Percentiles rank a stretch among this genome's conserved stretches.
Evolutionary conservation across 2,888 invertebrate genomes (phyloP).

Genomic region (Temnothorax rugatulus): DNA sequence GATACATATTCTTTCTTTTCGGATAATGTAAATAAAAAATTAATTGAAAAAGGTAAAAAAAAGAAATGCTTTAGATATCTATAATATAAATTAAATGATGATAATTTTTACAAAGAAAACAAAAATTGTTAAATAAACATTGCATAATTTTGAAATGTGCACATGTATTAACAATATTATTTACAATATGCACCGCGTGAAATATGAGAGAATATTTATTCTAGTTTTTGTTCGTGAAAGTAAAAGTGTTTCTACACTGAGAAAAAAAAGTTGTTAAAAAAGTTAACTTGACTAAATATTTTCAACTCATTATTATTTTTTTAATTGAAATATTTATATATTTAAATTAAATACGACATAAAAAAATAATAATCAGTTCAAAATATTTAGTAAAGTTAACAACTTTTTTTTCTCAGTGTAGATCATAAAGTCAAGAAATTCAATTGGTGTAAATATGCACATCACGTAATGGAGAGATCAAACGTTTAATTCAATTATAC

Average conservation of each 20-base stretch:
- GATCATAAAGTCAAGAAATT: conserved; percentile 1
- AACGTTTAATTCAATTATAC: conserved; percentile 19
- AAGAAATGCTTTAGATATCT: not conserved
- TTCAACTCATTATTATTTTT: no score
- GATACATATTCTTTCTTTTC: not conserved
- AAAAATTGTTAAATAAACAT: not conserved
- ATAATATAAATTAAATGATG: not conserved
- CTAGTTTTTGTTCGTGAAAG: not conserved
- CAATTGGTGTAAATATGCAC: not conserved
- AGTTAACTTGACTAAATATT: no score
- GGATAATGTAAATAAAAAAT: conserved; percentile 13
- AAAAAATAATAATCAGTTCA: no score
- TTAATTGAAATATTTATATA: no score
- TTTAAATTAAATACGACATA: no score
- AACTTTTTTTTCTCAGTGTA: no score
- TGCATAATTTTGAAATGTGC: not conserved
- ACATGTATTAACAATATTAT: not conserved
- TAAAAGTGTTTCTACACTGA: not conserved
- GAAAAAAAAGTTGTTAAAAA: no score
- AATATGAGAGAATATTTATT: not conserved
- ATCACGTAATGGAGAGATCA: not conserved
- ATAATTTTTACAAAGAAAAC: not conserved
- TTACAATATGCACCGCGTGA: not conserved
- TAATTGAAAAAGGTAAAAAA: not conserved
- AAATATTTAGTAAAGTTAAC: no score